Conservation (phyloP, 2,888 invertebrate genomes). For the Cryptocheilus praepositus region DNA sequence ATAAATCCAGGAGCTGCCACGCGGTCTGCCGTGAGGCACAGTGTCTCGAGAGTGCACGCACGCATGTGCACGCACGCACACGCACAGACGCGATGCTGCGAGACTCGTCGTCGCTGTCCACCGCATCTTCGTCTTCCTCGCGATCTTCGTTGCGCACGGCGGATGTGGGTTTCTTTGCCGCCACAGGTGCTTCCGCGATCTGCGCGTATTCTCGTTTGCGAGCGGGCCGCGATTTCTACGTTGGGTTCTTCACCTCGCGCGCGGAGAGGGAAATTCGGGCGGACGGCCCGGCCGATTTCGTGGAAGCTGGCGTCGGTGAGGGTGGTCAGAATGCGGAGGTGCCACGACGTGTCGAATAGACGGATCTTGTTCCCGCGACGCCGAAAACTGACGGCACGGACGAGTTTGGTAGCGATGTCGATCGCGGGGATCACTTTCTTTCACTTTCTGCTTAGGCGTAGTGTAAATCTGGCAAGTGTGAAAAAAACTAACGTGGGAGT, state of each 20-base stretch:
- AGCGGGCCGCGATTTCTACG: slow-evolving; percentile 20
- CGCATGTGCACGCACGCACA: slow-evolving; percentile 20
- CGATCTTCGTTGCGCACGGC: slow-evolving; percentile 15
- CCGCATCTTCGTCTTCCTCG: slow-evolving; percentile 20
- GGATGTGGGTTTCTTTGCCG: slow-evolving; percentile 42
- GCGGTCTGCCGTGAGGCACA: slow-evolving; percentile 70
- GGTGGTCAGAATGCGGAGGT: not conserved
- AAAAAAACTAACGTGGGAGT: too few relatives aligned
- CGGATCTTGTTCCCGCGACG: too few relatives aligned
- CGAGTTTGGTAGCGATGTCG: too few relatives aligned
- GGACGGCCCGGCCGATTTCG: slow-evolving; percentile 13
- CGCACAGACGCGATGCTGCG: too few relatives aligned
- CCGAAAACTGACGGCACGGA: too few relatives aligned
- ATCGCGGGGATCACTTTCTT: too few relatives aligned
- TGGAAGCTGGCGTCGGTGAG: slow-evolving; percentile 2
- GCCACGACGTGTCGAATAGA: too few relatives aligned
- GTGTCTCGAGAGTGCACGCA: slow-evolving; percentile 50
- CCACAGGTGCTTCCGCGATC: slow-evolving; percentile 67
- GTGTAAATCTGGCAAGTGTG: too few relatives aligned
- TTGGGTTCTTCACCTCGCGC: slow-evolving; percentile 12
- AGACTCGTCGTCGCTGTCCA: not conserved
- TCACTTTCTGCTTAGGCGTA: too few relatives aligned
- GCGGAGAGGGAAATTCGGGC: slow-evolving; percentile 6
- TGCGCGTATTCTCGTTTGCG: slow-evolving; percentile 43
- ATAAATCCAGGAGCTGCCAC: slow-evolving; percentile 72